Percentiles rank a stretch among this genome's conserved stretches.
These are phyloP conservation scores for Carassius carassius DNA, from an alignment of 2,113 vertebrate species.

Conservation along the genomic window DNA sequence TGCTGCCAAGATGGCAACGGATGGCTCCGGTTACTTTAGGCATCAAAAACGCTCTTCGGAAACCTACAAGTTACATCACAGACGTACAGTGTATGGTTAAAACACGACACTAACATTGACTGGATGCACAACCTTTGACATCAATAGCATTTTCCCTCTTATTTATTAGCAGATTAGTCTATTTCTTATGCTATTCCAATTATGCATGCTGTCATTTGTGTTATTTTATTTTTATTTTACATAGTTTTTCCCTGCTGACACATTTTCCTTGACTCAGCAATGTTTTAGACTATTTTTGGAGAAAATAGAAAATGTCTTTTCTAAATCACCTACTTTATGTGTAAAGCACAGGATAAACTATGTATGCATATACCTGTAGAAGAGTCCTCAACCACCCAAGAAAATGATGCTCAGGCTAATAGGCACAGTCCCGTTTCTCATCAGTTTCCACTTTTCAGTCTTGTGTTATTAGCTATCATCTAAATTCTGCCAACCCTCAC, in stretches of 20 bases:
- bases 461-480: neutral
- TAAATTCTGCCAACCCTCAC: neutral
- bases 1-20: no score
- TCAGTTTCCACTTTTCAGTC: neutral
- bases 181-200: neutral
- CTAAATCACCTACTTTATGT: neutral
- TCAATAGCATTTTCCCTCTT: no score
- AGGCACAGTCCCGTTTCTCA: neutral
- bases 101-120: neutral
- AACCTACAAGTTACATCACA: no score
- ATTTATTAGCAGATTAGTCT: neutral
- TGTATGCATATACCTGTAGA: neutral
- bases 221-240: neutral
- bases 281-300: neutral
- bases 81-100: no score
- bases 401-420: neutral
- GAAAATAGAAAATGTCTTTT: neutral
- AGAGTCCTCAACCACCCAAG: neutral
- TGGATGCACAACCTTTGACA: neutral
- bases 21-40: no score
- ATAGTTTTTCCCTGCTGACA: neutral
- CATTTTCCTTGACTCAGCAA: neutral
- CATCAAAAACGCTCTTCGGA: no score
- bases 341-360: neutral
- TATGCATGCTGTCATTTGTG: neutral